Evolutionary conservation across 2,888 invertebrate species (phyloP), one percentile per base, ranked within the genome.

Genomic region (Conistra vaccinii): DNA sequence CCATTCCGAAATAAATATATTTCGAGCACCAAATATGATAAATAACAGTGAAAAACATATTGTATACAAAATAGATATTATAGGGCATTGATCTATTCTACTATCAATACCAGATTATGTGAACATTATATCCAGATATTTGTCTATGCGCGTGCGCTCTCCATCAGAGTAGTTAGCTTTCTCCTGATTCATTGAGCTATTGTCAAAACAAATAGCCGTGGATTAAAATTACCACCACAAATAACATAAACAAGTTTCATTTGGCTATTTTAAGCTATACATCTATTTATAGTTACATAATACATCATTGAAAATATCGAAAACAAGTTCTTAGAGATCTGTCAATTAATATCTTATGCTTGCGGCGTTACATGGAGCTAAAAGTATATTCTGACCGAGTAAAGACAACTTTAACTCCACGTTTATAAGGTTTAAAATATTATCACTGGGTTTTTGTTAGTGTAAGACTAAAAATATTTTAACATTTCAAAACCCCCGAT

Each of bases 271-370:
- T 42, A 68, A 32, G 58, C 14, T 76, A 70, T 53, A 66, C 14
- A 26, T 58, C 20, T 63, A 48, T 48, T 45, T 23, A 72, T 7
- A 65, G 12, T 48, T 35, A 51, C 10, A 67, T 26, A 68, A 65
- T 68, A 85, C 60, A 80, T 68, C 63, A 69, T 66, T 61, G 57
- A 69, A 74, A 61, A 74, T 69, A 73, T 66, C 23, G 6, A 69
- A 62, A 72, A 67, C 51, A 51, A 69, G 60, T 73, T 68, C 48
- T 69, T 32, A 55, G 81, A 84, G 81, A 85, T 86, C 87, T 81
- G 61, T 74, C 55, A 69, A 26, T 61, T 76, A 73, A 76, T 81
- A 78, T 76, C 45, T 2, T 58, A 66, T 35, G 23, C 65, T 68
- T 61, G 75, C 61, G 29, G 75, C 57, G 42, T 35, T 53, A 42